Evolutionary conservation across 2,113 vertebrate genomes (phyloP).

Genomic region (Ciconia stormi): DNA sequence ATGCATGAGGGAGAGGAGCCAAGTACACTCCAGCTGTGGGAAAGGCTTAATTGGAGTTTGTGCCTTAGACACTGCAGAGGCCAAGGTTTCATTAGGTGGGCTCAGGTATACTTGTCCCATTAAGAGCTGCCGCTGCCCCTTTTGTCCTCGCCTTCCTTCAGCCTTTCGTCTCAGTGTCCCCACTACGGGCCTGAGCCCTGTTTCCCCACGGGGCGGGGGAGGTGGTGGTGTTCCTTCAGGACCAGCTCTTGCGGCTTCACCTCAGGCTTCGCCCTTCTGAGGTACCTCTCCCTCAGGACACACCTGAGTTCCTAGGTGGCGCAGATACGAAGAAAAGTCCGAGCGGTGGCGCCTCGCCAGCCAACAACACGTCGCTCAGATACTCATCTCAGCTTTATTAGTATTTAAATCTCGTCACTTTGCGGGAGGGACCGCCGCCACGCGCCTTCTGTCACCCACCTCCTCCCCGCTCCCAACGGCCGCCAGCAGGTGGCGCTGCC

Average conservation of each 20-base stretch:
- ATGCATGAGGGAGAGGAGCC: rapidly evolving
- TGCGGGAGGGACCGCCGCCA: too few species aligned
- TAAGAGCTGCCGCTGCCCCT: neutral
- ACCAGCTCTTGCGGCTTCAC: rapidly evolving
- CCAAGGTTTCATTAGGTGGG: too few species aligned
- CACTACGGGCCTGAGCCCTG: rapidly evolving
- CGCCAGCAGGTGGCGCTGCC: neutral
- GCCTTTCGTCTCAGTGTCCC: rapidly evolving
- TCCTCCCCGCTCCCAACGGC: rapidly evolving
- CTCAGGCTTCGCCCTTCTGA: rapidly evolving
- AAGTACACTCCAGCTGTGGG: rapidly evolving
- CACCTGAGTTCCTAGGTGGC: rapidly evolving
- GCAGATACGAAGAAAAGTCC: rapidly evolving
- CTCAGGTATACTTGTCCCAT: neutral
- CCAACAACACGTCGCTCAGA: rapidly evolving
- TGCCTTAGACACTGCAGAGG: neutral
- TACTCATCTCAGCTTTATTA: rapidly evolving
- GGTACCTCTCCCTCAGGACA: neutral
- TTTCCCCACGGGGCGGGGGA: neutral
- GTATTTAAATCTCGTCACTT: rapidly evolving
- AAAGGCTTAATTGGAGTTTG: neutral
- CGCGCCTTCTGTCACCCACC: too few species aligned
- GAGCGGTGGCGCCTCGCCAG: neutral
- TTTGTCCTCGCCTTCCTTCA: neutral
- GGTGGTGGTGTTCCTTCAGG: neutral